Conservation (phyloP, 2,113 vertebrate species). For the Zosterops japonicus region DNA sequence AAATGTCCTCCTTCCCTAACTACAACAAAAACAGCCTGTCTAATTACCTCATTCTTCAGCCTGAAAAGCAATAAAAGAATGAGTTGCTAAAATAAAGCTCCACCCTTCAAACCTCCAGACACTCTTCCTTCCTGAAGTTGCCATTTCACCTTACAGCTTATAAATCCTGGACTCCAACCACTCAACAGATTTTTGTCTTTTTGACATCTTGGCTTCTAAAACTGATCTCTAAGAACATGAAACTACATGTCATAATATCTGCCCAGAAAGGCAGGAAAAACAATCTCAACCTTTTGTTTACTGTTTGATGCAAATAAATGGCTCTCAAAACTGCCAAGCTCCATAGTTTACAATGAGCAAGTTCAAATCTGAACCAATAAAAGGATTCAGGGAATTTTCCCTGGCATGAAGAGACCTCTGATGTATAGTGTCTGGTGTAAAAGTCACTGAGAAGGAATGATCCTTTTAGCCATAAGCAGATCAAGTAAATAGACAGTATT, state of each 20-base stretch:
- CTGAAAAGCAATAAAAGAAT: constrained; percentile 32
- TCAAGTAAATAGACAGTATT: neutral
- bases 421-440: neutral
- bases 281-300: neutral
- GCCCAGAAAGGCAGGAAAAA: neutral
- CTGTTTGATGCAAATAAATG: neutral
- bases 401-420: neutral
- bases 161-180: constrained; percentile 31
- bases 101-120: constrained; percentile 51
- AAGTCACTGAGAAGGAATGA: neutral
- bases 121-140: neutral
- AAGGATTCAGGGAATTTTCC: neutral
- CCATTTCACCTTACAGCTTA: constrained; percentile 53
- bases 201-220: constrained; percentile 32
- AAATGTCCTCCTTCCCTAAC: neutral
- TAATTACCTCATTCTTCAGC: constrained; percentile 53
- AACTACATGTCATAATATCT: neutral
- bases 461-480: neutral
- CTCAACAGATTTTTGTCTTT: neutral
- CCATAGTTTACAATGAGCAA: neutral
- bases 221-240: constrained; percentile 1
- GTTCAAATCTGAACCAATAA: neutral
- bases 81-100: constrained; percentile 47
- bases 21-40: neutral
- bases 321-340: neutral